Evolutionary conservation across 1,140 invertebrate genomes (phyloP).

Genomic region (Hylaeus volcanicus): DNA sequence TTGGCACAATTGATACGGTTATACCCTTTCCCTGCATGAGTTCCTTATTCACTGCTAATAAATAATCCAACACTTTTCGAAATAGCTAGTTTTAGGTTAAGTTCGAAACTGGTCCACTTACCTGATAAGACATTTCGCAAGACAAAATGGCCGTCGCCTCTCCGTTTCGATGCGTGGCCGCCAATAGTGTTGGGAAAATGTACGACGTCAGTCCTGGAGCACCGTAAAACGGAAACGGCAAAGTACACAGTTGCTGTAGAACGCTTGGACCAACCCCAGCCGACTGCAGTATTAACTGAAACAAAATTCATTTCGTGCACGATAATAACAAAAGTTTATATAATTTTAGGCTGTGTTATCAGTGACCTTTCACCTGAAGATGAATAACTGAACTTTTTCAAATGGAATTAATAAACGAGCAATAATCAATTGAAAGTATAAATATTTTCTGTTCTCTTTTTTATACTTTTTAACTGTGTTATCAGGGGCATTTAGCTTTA

Average conservation of each 20-base stretch:
- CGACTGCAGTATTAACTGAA: slow-evolving; percentile 87
- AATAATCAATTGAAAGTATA: too few species aligned
- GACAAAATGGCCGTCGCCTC: slow-evolving; percentile 87
- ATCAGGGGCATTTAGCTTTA: too few species aligned
- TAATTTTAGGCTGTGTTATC: not conserved
- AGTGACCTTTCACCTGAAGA: too few species aligned
- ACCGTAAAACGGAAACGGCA: slow-evolving; percentile 95
- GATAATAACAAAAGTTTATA: not conserved
- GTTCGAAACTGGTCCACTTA: slow-evolving; percentile 69
- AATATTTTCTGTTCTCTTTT: not conserved
- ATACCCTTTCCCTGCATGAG: too few species aligned
- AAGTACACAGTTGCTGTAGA: slow-evolving; percentile 92
- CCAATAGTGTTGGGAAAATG: slow-evolving; percentile 93
- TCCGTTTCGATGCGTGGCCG: slow-evolving; percentile 87
- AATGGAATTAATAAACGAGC: not conserved
- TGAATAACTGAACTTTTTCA: too few species aligned
- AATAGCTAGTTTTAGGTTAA: too few species aligned
- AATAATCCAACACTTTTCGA: too few species aligned
- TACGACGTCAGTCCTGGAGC: slow-evolving; percentile 87
- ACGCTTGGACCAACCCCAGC: slow-evolving; percentile 91
- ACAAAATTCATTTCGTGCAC: slow-evolving; percentile 50
- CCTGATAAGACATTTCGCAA: slow-evolving; percentile 90
- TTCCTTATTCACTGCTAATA: too few species aligned
- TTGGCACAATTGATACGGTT: too few species aligned
- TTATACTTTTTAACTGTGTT: too few species aligned